Percentiles rank a stretch among this genome's conserved stretches.
Evolutionary conservation across 2,888 invertebrate species (phyloP).

Genomic region (Chloroclysta siterata): DNA sequence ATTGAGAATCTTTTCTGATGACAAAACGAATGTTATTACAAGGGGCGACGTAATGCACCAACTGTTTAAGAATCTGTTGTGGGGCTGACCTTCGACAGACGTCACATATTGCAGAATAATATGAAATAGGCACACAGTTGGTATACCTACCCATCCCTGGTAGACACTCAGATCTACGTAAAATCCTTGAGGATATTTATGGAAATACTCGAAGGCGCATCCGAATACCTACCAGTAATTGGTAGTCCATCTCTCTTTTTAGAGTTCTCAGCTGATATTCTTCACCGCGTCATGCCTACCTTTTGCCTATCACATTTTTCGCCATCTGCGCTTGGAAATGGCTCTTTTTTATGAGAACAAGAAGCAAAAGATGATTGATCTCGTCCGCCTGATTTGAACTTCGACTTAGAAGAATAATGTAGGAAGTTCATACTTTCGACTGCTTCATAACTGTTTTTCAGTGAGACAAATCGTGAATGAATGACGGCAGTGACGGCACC

Average conservation of each 20-base stretch:
- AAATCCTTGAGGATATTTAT: background rate
- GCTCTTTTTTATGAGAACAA: too few relatives aligned
- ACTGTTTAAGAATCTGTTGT: constrained; percentile 22
- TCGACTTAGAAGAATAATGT: background rate
- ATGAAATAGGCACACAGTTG: background rate
- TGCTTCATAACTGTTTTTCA: too few relatives aligned
- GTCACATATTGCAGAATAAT: constrained; percentile 23
- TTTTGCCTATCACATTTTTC: too few relatives aligned
- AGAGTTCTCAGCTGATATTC: too few relatives aligned
- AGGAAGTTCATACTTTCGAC: background rate
- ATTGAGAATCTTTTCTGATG: constrained; percentile 27
- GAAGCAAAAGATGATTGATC: too few relatives aligned
- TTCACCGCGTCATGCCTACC: too few relatives aligned
- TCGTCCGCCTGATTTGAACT: too few relatives aligned
- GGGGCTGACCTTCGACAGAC: constrained; percentile 28
- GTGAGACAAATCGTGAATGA: too few relatives aligned
- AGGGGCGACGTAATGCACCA: constrained; percentile 20
- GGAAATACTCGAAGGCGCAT: background rate
- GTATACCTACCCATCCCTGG: background rate
- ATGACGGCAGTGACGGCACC: too few relatives aligned
- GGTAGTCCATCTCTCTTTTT: too few relatives aligned
- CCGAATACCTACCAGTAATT: background rate
- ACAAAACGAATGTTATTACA: constrained; percentile 32
- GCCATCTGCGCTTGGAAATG: too few relatives aligned
- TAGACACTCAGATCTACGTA: background rate